Evolutionary conservation across 2,888 invertebrate genomes (phyloP).

Genomic region (Ormyrus rosae): DNA sequence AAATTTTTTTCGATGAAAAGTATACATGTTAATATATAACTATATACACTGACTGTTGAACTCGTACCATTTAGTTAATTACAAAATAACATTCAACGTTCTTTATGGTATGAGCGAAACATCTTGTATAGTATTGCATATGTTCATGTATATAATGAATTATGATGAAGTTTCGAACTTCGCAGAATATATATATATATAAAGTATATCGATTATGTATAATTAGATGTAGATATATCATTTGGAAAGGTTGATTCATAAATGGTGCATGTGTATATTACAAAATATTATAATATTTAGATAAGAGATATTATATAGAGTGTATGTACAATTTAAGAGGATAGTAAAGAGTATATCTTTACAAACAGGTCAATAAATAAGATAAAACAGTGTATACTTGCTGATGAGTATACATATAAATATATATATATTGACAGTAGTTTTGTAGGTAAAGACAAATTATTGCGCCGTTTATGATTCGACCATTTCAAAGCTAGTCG

Average conservation of each 20-base stretch:
- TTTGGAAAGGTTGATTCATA: constrained; percentile 48
- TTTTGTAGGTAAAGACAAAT: constrained; percentile 22
- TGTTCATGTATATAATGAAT: constrained; percentile 41
- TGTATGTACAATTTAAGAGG: background rate
- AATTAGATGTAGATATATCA: constrained; percentile 48
- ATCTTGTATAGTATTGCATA: constrained; percentile 40
- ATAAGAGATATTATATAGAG: constrained; percentile 7
- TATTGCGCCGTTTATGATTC: constrained; percentile 42
- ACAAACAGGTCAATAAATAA: background rate
- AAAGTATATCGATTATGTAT: constrained; percentile 37
- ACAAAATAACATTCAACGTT: constrained; percentile 15
- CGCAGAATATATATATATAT: constrained; percentile 12
- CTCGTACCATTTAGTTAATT: constrained; percentile 15
- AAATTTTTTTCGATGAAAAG: constrained; percentile 34
- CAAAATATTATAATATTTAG: constrained; percentile 34
- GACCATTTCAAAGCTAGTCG: constrained; percentile 63
- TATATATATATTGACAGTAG: constrained; percentile 1
- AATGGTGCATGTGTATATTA: constrained; percentile 32
- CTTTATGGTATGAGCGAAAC: constrained; percentile 27
- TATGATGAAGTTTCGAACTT: constrained; percentile 28
- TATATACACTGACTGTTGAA: constrained; percentile 29
- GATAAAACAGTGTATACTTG: background rate
- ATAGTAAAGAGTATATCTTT: constrained; percentile 1
- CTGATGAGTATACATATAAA: constrained; percentile 8
- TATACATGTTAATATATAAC: constrained; percentile 40